Base-by-base conservation (phyloP, 1,140 invertebrate species). In the Macrosteles quadrilineatus region DNA sequence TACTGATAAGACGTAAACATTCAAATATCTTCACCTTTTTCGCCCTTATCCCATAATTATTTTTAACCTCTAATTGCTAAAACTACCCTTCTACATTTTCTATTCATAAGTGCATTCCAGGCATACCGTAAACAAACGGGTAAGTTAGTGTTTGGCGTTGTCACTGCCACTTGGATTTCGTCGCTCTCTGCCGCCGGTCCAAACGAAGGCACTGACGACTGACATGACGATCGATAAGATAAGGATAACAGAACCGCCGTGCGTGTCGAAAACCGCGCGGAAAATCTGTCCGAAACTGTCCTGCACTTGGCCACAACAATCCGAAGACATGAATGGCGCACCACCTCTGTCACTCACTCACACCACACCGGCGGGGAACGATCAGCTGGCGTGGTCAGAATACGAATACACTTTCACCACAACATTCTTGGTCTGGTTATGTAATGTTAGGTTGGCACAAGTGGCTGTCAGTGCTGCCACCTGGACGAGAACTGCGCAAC, bases 401-500 rank as follows among this genome's bases (percentile, higher is more conserved):
- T 50, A 50, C 47, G 47, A 50, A 50, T 50, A 59, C 55, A 59
- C 55, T 59, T 59, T 59, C 55, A 59, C 55, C 55, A 59, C 55
- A 59, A 59, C 55, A 59, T 59, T 59, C 55, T 59, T 59, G 55
- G n/a, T 21, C 21, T n/a, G 55, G 25, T 50, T 21, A 21, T 4
- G 47, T 21, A 27, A 23, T 6, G 21, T 4, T 6, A 29, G 27
- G 55, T 59, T 59, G 55, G 55, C 55, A 59, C 6, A 14, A 59
- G 21, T 29, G 21, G 14, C 11, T n/a, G 47, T 27, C 55, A 59
- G 55, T 59, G 55, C 27, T 25, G 21, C 55, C 55, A 25, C 25
- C 55, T 30, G 21, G 4, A 14, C 14, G 32, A 14, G 32, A 36
- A 6, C 32, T 14, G 32, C 4, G 4, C 32, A 36, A 36, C 32